These are phyloP conservation scores for Chloroceryle inda DNA, from an alignment of 2,797 vertebrate species.

Conservation along the genomic window DNA sequence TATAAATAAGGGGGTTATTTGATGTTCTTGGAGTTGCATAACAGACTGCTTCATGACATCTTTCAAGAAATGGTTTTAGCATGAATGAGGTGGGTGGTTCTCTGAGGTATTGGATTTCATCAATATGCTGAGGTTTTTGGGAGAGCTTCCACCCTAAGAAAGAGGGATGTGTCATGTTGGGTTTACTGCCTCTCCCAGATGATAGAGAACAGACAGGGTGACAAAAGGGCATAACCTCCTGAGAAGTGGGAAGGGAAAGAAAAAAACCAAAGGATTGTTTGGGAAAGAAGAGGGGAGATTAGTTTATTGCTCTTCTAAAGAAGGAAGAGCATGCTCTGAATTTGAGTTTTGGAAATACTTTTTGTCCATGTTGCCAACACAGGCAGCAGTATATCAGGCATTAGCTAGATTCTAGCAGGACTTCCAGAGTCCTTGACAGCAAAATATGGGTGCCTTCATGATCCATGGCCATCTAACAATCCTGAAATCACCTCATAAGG, in stretches of 20 bases:
- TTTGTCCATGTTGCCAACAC: neutral
- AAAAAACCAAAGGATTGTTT: neutral
- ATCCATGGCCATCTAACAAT: neutral
- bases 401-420: neutral
- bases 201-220: neutral
- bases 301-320: neutral
- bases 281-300: neutral
- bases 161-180: neutral
- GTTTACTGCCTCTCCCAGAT: neutral
- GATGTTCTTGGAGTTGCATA: constrained; percentile 37
- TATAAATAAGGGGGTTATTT: constrained; percentile 63
- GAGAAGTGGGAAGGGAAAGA: neutral
- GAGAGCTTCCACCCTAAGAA: neutral
- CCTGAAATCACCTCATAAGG: neutral
- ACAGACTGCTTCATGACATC: constrained; percentile 10
- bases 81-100: constrained; percentile 52
- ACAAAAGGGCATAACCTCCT: neutral
- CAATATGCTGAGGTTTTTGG: neutral
- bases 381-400: neutral
- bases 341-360: constrained; percentile 33
- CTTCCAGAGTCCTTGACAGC: neutral
- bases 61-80: constrained; percentile 33
- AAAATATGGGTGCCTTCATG: neutral
- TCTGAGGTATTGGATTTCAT: constrained; percentile 8
- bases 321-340: neutral